Base-by-base conservation (phyloP, 1,140 invertebrate genomes). In the Heliconius nattereri region DNA sequence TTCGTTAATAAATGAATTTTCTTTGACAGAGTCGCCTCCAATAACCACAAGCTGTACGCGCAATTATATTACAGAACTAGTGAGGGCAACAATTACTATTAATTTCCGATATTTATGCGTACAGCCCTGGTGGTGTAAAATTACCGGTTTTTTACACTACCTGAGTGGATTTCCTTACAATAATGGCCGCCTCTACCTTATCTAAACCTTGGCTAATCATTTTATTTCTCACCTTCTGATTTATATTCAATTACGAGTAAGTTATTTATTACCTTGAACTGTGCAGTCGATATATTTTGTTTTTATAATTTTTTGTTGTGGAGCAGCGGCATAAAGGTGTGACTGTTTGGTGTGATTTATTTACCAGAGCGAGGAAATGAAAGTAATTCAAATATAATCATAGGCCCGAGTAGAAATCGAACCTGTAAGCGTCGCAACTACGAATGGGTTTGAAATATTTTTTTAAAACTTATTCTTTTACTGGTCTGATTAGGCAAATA, bases 141-240 rank as follows among this genome's bases (percentile, higher is more conserved):
- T 66, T 60, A 35, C 49, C 11, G 29, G 60, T 66, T 66, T 66
- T 60, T 29, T 29, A 29, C 60, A 29, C 23, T 66, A 52, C 19
- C 16, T 0, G 29, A 66, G 60, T 66, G 26, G 60, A 66, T 29
- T 66, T 66, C 60, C 60, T 66, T 66, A 66, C 60, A 66, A 66
- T 66, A 66, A 66, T 66, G 23, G 26, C 13, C 26, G 60, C 23
- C 60, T 29, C 26, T 66, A 66, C 60, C 11, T 66, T 66, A 66
- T 66, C 60, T 66, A 66, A 66, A 29, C 60, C 60, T 66, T 66
- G 60, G 11, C 26, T 66, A 66, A 66, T 66, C 23, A 66, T 66
- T 66, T 66, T 66, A 66, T 66, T 29, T 16, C 60, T 66, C 60
- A n/a, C 60, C 60, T 66, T 66, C 60, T 29, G 23, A 66, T 66